These are phyloP conservation scores for Ceratotherium simum DNA, from an alignment of 2,113 vertebrate genomes.

Conservation along the genomic window DNA sequence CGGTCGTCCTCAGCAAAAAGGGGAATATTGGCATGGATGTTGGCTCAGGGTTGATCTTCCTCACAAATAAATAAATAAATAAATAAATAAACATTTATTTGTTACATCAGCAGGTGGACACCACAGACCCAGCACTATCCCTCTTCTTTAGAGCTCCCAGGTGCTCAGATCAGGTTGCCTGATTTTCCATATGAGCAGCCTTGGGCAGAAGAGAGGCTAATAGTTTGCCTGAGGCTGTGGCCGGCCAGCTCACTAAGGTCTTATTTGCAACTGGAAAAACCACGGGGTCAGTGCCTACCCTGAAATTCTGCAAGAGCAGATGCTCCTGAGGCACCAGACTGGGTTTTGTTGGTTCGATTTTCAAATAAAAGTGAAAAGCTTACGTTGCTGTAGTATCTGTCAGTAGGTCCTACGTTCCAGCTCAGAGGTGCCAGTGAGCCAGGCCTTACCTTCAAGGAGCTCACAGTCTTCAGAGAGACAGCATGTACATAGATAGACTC, in stretches of 20 bases:
- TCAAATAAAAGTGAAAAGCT: not conserved
- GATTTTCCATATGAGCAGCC: not conserved
- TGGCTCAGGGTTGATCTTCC: no score
- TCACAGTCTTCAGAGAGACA: not conserved
- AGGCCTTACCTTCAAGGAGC: not conserved
- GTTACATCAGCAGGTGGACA: not conserved
- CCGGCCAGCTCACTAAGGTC: not conserved
- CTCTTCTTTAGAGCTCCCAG: not conserved
- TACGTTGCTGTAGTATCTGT: accelerated
- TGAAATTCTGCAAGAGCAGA: no score
- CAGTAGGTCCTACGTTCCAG: not conserved
- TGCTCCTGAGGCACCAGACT: accelerated
- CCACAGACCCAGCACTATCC: accelerated
- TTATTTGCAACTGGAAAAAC: not conserved
- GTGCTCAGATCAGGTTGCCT: not conserved
- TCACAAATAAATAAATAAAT: no score
- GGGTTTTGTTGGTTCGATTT: not conserved
- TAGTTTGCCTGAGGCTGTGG: not conserved
- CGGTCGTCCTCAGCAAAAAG: no score
- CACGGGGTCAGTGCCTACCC: accelerated
- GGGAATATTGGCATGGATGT: no score
- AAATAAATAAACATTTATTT: not conserved
- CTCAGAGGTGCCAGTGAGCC: not conserved
- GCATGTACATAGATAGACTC: not conserved
- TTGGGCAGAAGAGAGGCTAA: not conserved